Evolutionary conservation across 2,888 invertebrate species (phyloP).

Genomic region (Plusia festucae): DNA sequence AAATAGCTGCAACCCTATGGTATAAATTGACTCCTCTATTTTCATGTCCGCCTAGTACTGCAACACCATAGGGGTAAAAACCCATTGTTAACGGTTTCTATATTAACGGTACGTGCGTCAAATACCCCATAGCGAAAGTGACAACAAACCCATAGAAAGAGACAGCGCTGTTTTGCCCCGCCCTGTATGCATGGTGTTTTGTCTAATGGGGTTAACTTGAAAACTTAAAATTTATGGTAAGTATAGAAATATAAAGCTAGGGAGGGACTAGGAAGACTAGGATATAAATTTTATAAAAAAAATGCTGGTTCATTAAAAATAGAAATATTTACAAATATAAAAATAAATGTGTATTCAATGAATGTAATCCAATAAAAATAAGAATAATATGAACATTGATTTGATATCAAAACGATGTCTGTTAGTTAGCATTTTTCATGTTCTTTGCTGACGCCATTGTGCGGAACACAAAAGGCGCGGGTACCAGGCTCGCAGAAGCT

Average conservation of each 20-base stretch:
- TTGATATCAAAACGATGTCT: slow-evolving; percentile 49
- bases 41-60: slow-evolving; percentile 78
- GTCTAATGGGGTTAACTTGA: neutral
- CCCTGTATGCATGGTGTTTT: slow-evolving; percentile 7
- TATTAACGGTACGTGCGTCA: slow-evolving; percentile 28
- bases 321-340: too few relatives aligned
- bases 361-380: too few relatives aligned
- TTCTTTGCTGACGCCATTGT: slow-evolving; percentile 76
- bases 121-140: slow-evolving; percentile 32
- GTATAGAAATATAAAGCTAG: too few relatives aligned
- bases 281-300: too few relatives aligned
- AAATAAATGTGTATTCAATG: too few relatives aligned
- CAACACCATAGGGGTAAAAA: slow-evolving; percentile 78
- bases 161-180: slow-evolving; percentile 23
- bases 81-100: slow-evolving; percentile 64
- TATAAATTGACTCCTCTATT: slow-evolving; percentile 65
- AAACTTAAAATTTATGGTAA: too few relatives aligned
- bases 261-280: too few relatives aligned
- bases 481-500: slow-evolving; percentile 77
- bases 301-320: too few relatives aligned
- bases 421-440: slow-evolving; percentile 74
- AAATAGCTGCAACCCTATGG: slow-evolving; percentile 50
- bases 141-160: slow-evolving; percentile 35
- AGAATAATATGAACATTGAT: too few relatives aligned
- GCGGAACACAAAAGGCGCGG: slow-evolving; percentile 74